Conservation (phyloP, 2,888 invertebrate species). For the Rhagophthalmus giganteus region DNA sequence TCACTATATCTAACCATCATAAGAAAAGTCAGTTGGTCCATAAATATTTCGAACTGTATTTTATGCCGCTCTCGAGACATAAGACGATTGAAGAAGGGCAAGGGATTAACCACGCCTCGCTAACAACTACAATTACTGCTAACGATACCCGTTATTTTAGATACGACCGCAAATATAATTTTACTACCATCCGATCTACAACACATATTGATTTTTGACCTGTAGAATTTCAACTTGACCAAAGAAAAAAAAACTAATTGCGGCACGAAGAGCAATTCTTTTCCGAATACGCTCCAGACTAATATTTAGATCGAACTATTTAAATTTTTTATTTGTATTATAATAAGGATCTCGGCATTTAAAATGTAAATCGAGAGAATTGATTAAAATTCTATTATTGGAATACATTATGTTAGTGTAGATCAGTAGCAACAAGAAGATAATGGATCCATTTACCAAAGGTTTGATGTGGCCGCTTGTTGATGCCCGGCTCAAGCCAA, state of each 20-base stretch:
- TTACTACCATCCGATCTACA: conserved; percentile 45
- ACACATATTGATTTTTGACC: conserved; percentile 32
- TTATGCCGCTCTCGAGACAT: conserved; percentile 33
- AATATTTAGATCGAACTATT: not conserved
- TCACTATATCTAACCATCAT: conserved; percentile 32
- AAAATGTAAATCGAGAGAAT: no score
- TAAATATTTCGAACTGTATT: conserved; percentile 9
- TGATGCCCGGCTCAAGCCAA: conserved; percentile 5
- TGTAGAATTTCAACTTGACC: conserved; percentile 26
- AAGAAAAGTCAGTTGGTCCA: conserved; percentile 5
- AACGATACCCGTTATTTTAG: conserved; percentile 49
- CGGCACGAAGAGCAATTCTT: conserved; percentile 31
- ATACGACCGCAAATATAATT: conserved; percentile 48
- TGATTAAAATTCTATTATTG: no score
- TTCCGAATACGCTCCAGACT: not conserved
- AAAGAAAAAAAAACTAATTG: conserved; percentile 28
- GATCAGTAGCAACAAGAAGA: conserved; percentile 10
- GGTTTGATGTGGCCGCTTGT: conserved; percentile 9
- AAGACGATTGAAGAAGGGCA: conserved; percentile 31
- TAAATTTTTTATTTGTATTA: no score
- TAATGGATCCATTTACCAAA: conserved; percentile 11
- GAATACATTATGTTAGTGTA: no score
- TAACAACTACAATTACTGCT: conserved; percentile 50
- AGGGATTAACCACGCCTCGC: conserved; percentile 45
- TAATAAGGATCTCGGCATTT: no score